Evolutionary conservation across 2,113 vertebrate genomes (phyloP).

Genomic region (zebrafish (Danio rerio)): DNA sequence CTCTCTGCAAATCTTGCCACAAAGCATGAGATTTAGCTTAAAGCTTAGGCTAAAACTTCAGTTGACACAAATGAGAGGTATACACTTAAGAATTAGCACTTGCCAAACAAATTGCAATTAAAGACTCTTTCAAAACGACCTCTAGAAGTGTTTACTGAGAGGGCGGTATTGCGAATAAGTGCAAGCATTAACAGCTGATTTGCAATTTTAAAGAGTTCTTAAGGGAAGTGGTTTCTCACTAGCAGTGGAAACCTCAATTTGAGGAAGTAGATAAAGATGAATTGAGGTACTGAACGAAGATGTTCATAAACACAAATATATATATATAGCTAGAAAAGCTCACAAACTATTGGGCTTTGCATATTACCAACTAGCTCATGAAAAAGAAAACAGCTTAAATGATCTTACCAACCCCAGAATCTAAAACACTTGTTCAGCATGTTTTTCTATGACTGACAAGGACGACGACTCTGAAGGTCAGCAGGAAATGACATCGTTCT

Average conservation of each 20-base stretch:
- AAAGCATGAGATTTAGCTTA: neutral
- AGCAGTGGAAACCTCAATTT: neutral
- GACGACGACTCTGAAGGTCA: neutral
- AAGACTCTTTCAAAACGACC: neutral
- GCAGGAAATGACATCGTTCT: neutral
- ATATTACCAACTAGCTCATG: no score
- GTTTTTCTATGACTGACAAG: neutral
- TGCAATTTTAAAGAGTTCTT: slow-evolving; percentile 5
- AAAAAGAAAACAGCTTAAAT: no score
- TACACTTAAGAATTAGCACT: neutral
- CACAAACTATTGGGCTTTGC: no score
- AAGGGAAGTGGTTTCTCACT: slow-evolving; percentile 25
- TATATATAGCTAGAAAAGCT: no score
- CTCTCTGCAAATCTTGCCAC: neutral
- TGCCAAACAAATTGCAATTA: neutral
- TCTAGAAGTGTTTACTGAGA: neutral
- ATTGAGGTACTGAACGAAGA: neutral
- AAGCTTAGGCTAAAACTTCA: neutral
- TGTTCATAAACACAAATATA: neutral
- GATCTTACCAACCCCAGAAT: no score
- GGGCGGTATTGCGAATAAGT: neutral
- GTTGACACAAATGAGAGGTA: neutral
- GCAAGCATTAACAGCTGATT: neutral
- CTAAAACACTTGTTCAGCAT: slow-evolving; percentile 15
- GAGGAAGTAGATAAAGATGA: neutral